These are phyloP conservation scores for Otus sunia DNA, from an alignment of 2,113 vertebrate species.

Conservation along the genomic window DNA sequence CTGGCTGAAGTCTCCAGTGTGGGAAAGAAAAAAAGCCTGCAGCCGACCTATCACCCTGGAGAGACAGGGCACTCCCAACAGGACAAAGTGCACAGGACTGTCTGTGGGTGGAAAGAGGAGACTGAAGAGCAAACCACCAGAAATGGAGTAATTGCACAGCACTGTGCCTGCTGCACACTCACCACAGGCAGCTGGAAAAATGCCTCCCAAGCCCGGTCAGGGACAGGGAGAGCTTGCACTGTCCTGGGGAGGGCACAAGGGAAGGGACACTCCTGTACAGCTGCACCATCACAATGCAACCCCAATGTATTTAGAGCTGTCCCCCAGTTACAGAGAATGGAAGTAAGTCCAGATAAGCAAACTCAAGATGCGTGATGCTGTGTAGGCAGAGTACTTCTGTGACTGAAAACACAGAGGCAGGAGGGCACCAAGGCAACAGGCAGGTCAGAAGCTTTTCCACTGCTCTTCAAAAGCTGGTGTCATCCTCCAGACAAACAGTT, in stretches of 20 bases:
- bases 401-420: background rate
- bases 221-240: background rate
- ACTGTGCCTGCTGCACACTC: background rate
- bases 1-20: background rate
- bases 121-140: background rate
- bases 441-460: background rate
- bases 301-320: too few species aligned
- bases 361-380: background rate
- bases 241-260: background rate
- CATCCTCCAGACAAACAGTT: background rate
- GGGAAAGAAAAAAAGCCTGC: background rate
- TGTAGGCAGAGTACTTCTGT: background rate
- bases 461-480: background rate
- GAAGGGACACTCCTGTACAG: too few species aligned
- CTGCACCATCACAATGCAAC: background rate
- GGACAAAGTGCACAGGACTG: background rate
- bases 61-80: too few species aligned
- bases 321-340: background rate
- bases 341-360: background rate
- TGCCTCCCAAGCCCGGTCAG: fast-evolving
- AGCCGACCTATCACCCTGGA: fast-evolving
- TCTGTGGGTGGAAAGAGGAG: background rate
- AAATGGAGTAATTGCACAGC: background rate
- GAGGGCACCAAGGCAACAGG: background rate
- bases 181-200: background rate